These are phyloP conservation scores for Paraescarpia echinospica DNA, from an alignment of 1,140 invertebrate genomes.

Conservation along the genomic window DNA sequence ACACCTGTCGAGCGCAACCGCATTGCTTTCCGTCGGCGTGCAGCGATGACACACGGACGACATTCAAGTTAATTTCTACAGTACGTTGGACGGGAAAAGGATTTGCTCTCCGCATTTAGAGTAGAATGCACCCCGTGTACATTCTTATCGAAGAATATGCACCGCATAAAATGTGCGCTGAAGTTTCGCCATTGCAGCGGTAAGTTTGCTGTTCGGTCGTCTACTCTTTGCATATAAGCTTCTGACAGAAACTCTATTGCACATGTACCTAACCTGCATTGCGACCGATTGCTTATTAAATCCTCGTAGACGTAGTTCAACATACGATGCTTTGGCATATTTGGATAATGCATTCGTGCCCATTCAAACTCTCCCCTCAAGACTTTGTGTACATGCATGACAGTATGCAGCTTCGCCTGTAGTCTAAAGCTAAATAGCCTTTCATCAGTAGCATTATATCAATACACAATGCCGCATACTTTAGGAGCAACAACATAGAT, in stretches of 20 bases:
- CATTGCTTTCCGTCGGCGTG: background rate
- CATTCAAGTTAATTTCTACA: background rate
- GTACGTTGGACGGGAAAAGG: background rate
- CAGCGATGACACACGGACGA: background rate
- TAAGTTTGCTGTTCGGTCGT: background rate
- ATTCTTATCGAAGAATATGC: background rate
- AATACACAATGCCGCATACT: background rate
- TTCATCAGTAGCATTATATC: background rate
- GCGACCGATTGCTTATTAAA: background rate
- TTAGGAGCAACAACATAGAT: too few relatives aligned
- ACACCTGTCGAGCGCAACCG: background rate
- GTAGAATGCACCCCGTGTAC: background rate
- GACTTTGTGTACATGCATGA: background rate
- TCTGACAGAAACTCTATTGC: background rate
- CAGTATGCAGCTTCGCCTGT: background rate
- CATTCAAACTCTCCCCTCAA: background rate
- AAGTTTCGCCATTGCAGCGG: background rate
- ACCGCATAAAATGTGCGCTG: background rate
- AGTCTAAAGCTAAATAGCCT: background rate
- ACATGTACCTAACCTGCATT: background rate
- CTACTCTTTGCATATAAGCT: background rate
- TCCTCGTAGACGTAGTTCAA: background rate
- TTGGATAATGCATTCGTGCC: background rate
- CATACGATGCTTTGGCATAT: background rate
- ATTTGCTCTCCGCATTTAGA: background rate